Conservation (phyloP, 2,797 vertebrate species). For the Eupleurogrammus muticus region DNA sequence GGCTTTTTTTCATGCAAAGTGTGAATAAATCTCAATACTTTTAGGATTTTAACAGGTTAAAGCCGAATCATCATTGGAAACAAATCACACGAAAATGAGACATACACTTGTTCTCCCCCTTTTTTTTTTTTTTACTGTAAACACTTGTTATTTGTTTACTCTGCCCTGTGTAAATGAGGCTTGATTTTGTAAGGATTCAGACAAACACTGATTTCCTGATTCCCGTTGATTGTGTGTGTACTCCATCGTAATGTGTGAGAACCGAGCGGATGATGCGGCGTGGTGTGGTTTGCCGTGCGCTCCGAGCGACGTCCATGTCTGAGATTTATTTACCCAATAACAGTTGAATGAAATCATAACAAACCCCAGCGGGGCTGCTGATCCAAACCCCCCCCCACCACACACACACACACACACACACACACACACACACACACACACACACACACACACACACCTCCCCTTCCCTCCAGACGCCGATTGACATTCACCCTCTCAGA, state of each 20-base stretch:
- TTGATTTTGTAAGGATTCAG: conserved; percentile 42
- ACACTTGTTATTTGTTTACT: conserved; percentile 65
- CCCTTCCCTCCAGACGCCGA: conserved; percentile 40
- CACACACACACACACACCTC: too few relatives aligned
- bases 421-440: too few relatives aligned
- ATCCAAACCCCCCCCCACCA: conserved; percentile 43
- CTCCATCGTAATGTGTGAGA: conserved; percentile 60
- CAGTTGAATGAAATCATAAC: conserved; percentile 55
- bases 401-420: too few relatives aligned
- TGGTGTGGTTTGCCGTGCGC: conserved; percentile 13
- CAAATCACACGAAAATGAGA: conserved; percentile 3
- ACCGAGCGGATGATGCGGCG: conserved; percentile 26
- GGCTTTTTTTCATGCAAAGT: too few relatives aligned
- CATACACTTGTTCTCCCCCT: conserved; percentile 34
- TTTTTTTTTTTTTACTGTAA: conserved; percentile 55
- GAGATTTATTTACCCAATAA: conserved; percentile 54
- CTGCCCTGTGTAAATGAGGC: conserved; percentile 42
- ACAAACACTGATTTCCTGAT: conserved; percentile 61
- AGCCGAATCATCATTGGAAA: conserved; percentile 27
- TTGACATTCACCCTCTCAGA: conserved; percentile 53
- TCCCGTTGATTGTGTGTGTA: conserved; percentile 64
- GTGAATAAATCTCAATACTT: too few relatives aligned
- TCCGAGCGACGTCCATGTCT: conserved; percentile 42
- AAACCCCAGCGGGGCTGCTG: conserved; percentile 44
- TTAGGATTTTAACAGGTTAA: conserved; percentile 40